Evolutionary conservation across 2,113 vertebrate genomes (phyloP), one percentile per base, ranked within the genome.

Genomic region (Anolis sagrei): DNA sequence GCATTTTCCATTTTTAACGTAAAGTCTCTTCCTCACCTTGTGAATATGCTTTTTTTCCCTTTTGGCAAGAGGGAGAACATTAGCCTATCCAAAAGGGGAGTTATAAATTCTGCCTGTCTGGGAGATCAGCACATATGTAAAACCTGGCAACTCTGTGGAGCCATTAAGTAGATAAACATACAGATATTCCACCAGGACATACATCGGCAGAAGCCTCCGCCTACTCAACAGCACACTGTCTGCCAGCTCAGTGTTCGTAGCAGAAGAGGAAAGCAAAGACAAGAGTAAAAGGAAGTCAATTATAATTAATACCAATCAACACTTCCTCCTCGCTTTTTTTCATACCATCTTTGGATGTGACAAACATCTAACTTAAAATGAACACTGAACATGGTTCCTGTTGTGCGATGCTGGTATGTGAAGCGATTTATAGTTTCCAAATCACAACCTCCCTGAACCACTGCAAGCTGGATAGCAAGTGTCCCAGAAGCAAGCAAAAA

Each of bases 111-210:
- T 91, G 84, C 58, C 85, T 87, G 80, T 54, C 58, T 61, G 77
- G 68, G 87, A 91, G 89, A 91, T 82, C 89, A 79, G 90, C 81
- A 16, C 39, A 89, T 62, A 79, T 54, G 0, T 0, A 93, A 91
- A 93, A 91, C 91, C 90, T 93, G 83, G 82, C 83, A 89, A 83
- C 75, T 80, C 29, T 88, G 91, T 92, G 84, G 48, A 81, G 82
- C 79, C 90, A 86, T 87, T 88, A 92, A 92, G 91, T 49, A 94
- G 93, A 93, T 91, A 91, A 91, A 94, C 5, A 49, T 87, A 79
- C 79, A 66, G 29, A 1, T 36, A 16, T 73, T 91, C 68, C 83
- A 68, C 68, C 36, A 74, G 83, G 44, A 0, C n/a, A 14, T 92
- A 72, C 72, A 89, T 93, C 84, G 86, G 81, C 75, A 86, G 44